phyloP scores from a whole-genome alignment of 2,888 invertebrate species.

The Oscheius myriophilus region DNA sequence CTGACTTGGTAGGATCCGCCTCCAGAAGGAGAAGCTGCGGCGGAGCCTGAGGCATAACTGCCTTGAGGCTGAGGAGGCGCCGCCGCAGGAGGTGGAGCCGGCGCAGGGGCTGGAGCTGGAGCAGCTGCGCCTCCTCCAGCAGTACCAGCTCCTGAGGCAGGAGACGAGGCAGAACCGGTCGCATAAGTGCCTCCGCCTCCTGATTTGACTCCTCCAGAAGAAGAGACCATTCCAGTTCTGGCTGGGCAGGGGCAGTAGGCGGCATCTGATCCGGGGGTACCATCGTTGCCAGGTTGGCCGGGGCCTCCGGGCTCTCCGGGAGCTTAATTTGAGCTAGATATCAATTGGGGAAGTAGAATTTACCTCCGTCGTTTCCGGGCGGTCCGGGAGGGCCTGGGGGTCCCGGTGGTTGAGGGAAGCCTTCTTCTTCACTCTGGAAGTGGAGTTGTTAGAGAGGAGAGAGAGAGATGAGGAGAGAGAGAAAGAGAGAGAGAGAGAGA shows the following conservation, averaged over 20 bases:
- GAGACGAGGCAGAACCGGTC: not conserved
- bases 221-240: not conserved
- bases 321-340: not conserved
- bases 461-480: too few relatives aligned
- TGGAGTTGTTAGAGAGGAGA: not conserved
- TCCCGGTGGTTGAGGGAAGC: slow-evolving; percentile 21
- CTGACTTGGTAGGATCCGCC: not conserved
- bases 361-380: slow-evolving; percentile 16
- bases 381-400: slow-evolving; percentile 19
- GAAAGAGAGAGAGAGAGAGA: too few relatives aligned
- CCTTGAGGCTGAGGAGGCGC: slow-evolving; percentile 5
- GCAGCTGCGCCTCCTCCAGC: slow-evolving; percentile 29
- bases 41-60: slow-evolving; percentile 6
- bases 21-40: slow-evolving; percentile 26
- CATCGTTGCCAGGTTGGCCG: not conserved
- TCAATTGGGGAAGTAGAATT: not conserved
- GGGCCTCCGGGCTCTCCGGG: slow-evolving; percentile 10
- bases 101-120: not conserved
- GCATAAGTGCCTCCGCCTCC: not conserved
- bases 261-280: slow-evolving; percentile 19
- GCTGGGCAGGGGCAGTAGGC: not conserved
- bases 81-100: slow-evolving; percentile 1
- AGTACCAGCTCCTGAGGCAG: not conserved
- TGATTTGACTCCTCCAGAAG: not conserved
- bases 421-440: slow-evolving; percentile 8